These are phyloP conservation scores for Alectura lathami DNA, from an alignment of 2,113 vertebrate genomes.

Conservation along the genomic window DNA sequence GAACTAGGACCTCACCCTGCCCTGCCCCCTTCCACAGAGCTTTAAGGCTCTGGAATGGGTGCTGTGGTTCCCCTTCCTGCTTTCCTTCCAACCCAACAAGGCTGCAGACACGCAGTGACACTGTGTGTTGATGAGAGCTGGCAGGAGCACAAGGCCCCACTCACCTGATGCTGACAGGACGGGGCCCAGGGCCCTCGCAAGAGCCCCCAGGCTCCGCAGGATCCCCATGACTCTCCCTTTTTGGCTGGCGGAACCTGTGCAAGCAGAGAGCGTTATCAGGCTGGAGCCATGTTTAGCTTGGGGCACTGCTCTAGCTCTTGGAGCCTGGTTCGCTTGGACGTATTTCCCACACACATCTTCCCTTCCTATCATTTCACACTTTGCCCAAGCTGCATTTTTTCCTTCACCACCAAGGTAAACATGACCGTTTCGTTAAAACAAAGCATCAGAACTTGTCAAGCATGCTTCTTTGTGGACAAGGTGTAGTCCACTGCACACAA, in stretches of 20 bases:
- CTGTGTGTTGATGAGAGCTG: neutral
- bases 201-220: constrained; percentile 89
- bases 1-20: fast-evolving
- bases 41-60: fast-evolving
- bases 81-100: fast-evolving
- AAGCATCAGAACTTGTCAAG: fast-evolving
- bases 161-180: constrained; percentile 86
- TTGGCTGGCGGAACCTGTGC: constrained; percentile 84
- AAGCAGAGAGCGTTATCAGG: fast-evolving
- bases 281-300: fast-evolving
- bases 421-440: fast-evolving
- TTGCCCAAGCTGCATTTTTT: neutral
- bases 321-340: neutral
- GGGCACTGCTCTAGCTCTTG: fast-evolving
- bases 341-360: fast-evolving
- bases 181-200: constrained; percentile 91
- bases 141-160: neutral
- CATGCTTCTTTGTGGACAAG: fast-evolving
- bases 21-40: neutral
- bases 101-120: fast-evolving
- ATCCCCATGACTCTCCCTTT: constrained; percentile 97
- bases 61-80: neutral
- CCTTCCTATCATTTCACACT: neutral
- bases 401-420: neutral
- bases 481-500: neutral